These are phyloP conservation scores for Alectoris magna DNA, from an alignment of 2,797 vertebrate genomes.

Conservation along the genomic window DNA sequence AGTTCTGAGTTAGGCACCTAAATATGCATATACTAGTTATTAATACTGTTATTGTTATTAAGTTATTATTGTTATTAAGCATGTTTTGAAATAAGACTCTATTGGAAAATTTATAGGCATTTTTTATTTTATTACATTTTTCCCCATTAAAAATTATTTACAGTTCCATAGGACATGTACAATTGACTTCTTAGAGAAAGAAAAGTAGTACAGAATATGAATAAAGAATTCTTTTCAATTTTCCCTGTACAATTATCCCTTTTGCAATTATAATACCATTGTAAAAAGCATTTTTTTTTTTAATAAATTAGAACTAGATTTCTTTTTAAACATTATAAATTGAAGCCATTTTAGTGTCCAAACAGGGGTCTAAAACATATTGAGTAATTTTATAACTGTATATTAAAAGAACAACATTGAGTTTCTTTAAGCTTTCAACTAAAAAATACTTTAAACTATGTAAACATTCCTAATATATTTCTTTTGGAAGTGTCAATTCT, in stretches of 20 bases:
- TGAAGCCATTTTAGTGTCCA: background rate
- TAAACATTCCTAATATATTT: background rate
- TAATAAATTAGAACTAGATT: background rate
- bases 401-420: background rate
- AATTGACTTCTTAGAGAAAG: background rate
- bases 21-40: background rate
- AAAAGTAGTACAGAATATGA: background rate
- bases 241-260: constrained; percentile 24
- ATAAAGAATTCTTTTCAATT: background rate
- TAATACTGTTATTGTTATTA: background rate
- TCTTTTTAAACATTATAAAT: background rate
- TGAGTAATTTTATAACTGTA: background rate
- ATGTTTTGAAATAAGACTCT: background rate
- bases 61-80: background rate
- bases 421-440: background rate
- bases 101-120: background rate
- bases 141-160: background rate
- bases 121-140: background rate
- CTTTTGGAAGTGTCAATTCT: background rate
- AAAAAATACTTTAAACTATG: background rate
- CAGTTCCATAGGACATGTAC: background rate
- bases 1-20: background rate
- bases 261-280: constrained; percentile 25
- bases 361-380: constrained; percentile 1
- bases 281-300: constrained; percentile 13